Percentiles rank a stretch among this genome's conserved stretches.
Evolutionary conservation across 2,888 invertebrate genomes (phyloP).

Genomic region (Epinotia brunnichana): DNA sequence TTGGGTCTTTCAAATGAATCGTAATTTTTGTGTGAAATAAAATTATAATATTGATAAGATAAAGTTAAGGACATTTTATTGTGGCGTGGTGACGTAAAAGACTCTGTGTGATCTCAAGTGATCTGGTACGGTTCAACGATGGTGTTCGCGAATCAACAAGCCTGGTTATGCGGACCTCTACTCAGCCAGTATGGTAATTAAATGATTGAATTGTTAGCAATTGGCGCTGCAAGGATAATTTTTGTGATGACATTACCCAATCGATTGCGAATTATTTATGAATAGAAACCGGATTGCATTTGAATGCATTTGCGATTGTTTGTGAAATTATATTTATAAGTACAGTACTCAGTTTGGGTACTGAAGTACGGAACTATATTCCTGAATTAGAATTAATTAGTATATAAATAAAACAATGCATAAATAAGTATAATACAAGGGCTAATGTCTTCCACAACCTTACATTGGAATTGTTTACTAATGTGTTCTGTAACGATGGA

Average conservation of each 20-base stretch:
- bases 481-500: too few relatives aligned
- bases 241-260: not conserved
- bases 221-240: not conserved
- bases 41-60: not conserved
- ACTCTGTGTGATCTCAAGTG: too few relatives aligned
- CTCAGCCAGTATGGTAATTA: constrained; percentile 70
- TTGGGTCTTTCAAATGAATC: not conserved
- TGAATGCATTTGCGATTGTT: not conserved
- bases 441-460: too few relatives aligned
- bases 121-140: constrained; percentile 43
- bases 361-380: too few relatives aligned
- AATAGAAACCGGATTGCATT: not conserved
- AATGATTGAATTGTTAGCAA: not conserved
- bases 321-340: too few relatives aligned
- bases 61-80: not conserved
- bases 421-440: too few relatives aligned
- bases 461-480: too few relatives aligned
- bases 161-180: constrained; percentile 58
- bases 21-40: not conserved
- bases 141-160: constrained; percentile 48
- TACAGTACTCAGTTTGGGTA: too few relatives aligned
- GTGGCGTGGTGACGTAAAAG: constrained; percentile 4
- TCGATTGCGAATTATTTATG: too few relatives aligned
- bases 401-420: too few relatives aligned
- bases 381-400: too few relatives aligned